Conservation (phyloP, 2,797 vertebrate genomes). For the Melanotaenia parkinsoni region DNA sequence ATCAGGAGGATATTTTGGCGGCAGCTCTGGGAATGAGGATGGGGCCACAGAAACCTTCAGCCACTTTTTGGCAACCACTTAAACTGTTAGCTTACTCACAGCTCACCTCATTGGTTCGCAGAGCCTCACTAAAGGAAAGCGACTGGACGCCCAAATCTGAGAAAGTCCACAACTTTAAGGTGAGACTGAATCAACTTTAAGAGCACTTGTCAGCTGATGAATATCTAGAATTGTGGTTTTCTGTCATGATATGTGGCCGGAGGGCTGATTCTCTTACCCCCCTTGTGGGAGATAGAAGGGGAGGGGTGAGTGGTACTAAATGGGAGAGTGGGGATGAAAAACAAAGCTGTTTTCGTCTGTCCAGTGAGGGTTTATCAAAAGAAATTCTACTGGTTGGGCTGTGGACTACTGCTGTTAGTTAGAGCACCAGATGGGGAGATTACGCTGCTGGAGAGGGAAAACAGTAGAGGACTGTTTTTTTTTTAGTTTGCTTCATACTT, state of each 20-base stretch:
- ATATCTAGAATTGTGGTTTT: constrained; percentile 27
- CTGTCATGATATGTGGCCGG: constrained; percentile 61
- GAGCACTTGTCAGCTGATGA: constrained; percentile 17
- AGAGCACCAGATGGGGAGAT: constrained; percentile 84
- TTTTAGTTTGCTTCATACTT: constrained; percentile 76
- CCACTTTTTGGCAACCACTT: constrained; percentile 97
- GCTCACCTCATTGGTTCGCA: constrained; percentile 97
- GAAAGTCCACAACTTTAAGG: constrained; percentile 99
- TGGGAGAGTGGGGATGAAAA: constrained; percentile 54
- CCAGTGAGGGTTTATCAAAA: constrained; percentile 74
- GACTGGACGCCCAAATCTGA: constrained; percentile 91
- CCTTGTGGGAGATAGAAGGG: constrained; percentile 38
- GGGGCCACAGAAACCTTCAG: constrained; percentile 93
- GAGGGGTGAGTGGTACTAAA: constrained; percentile 16
- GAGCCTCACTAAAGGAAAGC: constrained; percentile 97
- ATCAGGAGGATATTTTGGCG: constrained; percentile 92
- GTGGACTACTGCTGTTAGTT: constrained; percentile 68
- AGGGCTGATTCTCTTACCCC: constrained; percentile 42
- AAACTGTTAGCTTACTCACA: constrained; percentile 99
- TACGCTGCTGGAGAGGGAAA: constrained; percentile 66
- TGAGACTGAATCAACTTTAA: constrained; percentile 77
- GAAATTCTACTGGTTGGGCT: constrained; percentile 74
- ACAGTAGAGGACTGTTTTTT: constrained; percentile 58
- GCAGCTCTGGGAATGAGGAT: constrained; percentile 96
- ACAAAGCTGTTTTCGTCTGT: constrained; percentile 72